These are phyloP conservation scores for Salticus scenicus DNA, from an alignment of 2,888 invertebrate genomes.

Conservation along the genomic window DNA sequence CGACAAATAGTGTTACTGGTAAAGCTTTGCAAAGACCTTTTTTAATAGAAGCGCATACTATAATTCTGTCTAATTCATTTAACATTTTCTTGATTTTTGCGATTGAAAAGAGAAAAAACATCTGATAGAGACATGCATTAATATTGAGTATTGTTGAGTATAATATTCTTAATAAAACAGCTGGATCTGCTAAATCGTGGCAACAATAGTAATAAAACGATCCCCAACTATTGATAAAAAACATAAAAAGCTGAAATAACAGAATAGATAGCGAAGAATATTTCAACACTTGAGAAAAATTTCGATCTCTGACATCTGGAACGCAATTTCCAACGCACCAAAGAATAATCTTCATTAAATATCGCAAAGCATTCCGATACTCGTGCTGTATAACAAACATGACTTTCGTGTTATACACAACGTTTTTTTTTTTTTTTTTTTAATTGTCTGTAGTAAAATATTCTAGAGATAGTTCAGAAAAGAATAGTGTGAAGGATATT, in stretches of 20 bases:
- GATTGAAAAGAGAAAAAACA: neutral
- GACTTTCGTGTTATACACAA: too few relatives aligned
- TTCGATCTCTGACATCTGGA: too few relatives aligned
- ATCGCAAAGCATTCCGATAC: too few relatives aligned
- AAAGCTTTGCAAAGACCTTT: neutral
- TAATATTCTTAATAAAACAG: neutral
- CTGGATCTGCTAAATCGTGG: neutral
- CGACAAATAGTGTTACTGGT: neutral
- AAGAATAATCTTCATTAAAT: too few relatives aligned
- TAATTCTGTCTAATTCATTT: neutral
- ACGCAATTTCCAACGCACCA: too few relatives aligned
- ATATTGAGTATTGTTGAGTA: neutral
- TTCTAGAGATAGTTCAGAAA: too few relatives aligned
- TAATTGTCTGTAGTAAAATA: too few relatives aligned
- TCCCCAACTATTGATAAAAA: neutral
- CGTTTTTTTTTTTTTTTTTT: too few relatives aligned
- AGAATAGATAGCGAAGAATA: neutral
- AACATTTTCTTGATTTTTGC: neutral
- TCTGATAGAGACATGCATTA: neutral
- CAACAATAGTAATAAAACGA: constrained; percentile 4
- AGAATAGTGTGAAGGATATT: too few relatives aligned
- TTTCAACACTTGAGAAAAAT: too few relatives aligned
- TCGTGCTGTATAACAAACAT: too few relatives aligned
- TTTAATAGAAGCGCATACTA: too few relatives aligned
- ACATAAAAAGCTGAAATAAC: neutral